These are phyloP conservation scores for Nibea coibor DNA, from an alignment of 2,113 vertebrate species.

Conservation along the genomic window DNA sequence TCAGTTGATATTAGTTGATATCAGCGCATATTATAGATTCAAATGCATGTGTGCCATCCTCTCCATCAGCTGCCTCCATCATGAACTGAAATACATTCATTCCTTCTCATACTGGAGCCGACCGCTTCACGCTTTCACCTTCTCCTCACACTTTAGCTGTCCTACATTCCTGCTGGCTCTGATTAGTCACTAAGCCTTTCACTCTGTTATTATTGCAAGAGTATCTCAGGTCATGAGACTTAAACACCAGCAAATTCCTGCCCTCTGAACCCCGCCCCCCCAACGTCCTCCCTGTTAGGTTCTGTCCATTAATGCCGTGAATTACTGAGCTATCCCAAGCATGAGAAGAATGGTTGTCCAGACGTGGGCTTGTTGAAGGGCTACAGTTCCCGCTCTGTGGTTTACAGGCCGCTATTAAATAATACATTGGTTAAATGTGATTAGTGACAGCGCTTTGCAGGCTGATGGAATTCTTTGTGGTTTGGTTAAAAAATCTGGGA, in stretches of 20 bases:
- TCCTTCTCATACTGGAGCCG: background rate
- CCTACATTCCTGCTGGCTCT: slow-evolving; percentile 50
- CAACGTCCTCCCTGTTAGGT: slow-evolving; percentile 17
- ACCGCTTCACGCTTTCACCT: background rate
- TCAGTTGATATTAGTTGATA: too few relatives aligned
- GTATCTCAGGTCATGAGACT: slow-evolving; percentile 73
- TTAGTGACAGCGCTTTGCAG: slow-evolving; percentile 14
- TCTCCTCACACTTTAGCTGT: slow-evolving; percentile 38
- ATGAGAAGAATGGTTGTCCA: slow-evolving; percentile 65
- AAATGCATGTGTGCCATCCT: background rate
- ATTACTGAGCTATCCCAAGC: slow-evolving; percentile 56
- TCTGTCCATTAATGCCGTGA: slow-evolving; percentile 57
- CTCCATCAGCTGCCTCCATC: background rate
- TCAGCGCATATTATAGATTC: too few relatives aligned
- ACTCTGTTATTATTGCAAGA: slow-evolving; percentile 67
- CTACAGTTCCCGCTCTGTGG: slow-evolving; percentile 26
- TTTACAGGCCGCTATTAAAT: slow-evolving; percentile 30
- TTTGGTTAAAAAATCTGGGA: slow-evolving; percentile 8
- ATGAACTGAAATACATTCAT: background rate
- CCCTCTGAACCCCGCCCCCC: slow-evolving; percentile 49
- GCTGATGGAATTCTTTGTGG: slow-evolving; percentile 21
- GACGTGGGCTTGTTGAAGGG: slow-evolving; percentile 43
- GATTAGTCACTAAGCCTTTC: slow-evolving; percentile 57
- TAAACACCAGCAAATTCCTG: slow-evolving; percentile 72
- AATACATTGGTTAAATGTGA: slow-evolving; percentile 25